phyloP scores from a whole-genome alignment of 2,797 vertebrate species.

The Scomberomorus guttatus region DNA sequence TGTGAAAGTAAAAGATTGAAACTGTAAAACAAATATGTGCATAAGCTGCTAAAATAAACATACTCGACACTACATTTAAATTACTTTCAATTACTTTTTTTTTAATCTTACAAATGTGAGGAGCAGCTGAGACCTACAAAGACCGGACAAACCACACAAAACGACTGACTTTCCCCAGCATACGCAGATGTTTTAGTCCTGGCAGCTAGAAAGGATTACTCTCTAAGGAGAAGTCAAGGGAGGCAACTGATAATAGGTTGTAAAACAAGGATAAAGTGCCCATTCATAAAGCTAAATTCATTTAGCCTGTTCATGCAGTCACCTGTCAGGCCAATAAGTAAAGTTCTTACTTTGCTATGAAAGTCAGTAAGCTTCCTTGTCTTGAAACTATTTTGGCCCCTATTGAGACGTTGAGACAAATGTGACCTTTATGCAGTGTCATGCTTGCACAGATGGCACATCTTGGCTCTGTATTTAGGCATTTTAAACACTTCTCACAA shows the following conservation, averaged over 20 bases:
- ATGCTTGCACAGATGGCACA: not conserved
- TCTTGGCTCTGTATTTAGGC: not conserved
- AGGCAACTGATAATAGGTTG: no score
- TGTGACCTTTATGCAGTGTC: not conserved
- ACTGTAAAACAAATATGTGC: not conserved
- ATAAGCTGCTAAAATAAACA: not conserved
- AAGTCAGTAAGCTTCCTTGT: not conserved
- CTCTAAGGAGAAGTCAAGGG: no score
- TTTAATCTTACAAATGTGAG: not conserved
- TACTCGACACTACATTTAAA: no score
- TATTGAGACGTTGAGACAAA: not conserved
- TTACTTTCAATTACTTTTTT: no score
- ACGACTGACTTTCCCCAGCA: not conserved
- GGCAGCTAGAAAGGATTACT: not conserved
- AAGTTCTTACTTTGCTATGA: not conserved
- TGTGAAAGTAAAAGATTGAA: not conserved
- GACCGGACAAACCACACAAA: not conserved
- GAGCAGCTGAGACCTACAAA: not conserved
- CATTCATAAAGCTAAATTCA: not conserved
- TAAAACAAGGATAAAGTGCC: not conserved
- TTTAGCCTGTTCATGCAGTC: not conserved
- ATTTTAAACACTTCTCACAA: not conserved
- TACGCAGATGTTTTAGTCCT: not conserved
- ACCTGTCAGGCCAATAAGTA: not conserved
- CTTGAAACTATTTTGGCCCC: not conserved